Conservation (phyloP, 2,888 invertebrate species). For the Drosophila mimetica region DNA sequence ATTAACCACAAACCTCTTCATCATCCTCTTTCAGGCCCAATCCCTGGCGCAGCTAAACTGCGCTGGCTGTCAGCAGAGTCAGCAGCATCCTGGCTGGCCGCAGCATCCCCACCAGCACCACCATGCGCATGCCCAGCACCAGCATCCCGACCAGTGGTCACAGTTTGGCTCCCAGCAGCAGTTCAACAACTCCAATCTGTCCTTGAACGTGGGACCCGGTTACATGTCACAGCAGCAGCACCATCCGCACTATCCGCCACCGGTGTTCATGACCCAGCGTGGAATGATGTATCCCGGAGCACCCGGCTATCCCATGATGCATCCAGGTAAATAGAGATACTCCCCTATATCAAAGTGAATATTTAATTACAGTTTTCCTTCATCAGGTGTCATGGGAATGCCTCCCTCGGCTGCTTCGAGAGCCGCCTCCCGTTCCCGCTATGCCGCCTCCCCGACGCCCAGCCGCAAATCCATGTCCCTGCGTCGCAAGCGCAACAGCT, state of each 20-base stretch:
- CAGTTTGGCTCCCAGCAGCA: slow-evolving; percentile 80
- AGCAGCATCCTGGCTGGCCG: slow-evolving; percentile 64
- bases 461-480: slow-evolving; percentile 89
- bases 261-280: slow-evolving; percentile 83
- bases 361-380: fast-evolving
- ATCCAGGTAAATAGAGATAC: slow-evolving; percentile 71
- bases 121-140: slow-evolving; percentile 19
- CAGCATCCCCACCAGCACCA: slow-evolving; percentile 49
- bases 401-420: slow-evolving; percentile 84
- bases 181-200: slow-evolving; percentile 86
- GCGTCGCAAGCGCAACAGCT: slow-evolving; percentile 85
- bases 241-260: slow-evolving; percentile 84
- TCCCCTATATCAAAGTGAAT: too few relatives aligned
- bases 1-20: neutral
- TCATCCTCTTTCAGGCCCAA: slow-evolving; percentile 86
- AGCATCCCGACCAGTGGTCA: slow-evolving; percentile 77
- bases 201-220: slow-evolving; percentile 85
- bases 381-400: slow-evolving; percentile 79
- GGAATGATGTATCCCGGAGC: slow-evolving; percentile 82
- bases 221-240: slow-evolving; percentile 82
- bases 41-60: slow-evolving; percentile 89
- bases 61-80: slow-evolving; percentile 85
- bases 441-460: slow-evolving; percentile 88
- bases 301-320: slow-evolving; percentile 85
- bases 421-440: slow-evolving; percentile 87